A percentile compares a stretch with the other conserved stretches of the same genome.
These are phyloP conservation scores for Stenopsyche tienmushanensis DNA, from an alignment of 1,140 invertebrate genomes.

Conservation along the genomic window DNA sequence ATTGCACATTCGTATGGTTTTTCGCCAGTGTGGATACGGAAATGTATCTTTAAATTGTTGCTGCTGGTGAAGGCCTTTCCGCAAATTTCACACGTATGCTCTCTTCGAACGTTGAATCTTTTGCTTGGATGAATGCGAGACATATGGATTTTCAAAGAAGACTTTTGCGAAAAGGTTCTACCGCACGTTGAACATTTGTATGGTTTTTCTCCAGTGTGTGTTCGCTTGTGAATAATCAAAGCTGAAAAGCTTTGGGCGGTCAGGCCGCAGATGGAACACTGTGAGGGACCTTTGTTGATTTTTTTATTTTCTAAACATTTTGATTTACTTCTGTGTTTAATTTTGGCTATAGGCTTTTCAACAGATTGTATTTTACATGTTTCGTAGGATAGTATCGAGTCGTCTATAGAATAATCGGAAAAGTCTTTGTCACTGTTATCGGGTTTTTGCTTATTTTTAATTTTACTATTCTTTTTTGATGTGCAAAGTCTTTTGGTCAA, in stretches of 20 bases:
- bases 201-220: conserved; percentile 48
- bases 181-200: conserved; percentile 46
- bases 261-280: neutral
- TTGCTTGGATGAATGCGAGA: neutral
- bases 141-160: neutral
- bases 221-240: conserved; percentile 45
- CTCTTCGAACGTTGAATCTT: conserved; percentile 27
- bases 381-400: conserved; percentile 1
- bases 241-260: conserved; percentile 46
- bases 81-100: conserved; percentile 49
- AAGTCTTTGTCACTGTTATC: too few species aligned
- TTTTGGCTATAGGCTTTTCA: neutral
- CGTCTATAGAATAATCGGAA: too few species aligned
- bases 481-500: neutral
- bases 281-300: neutral
- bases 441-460: neutral
- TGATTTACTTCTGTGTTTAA: neutral
- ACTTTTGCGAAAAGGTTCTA: conserved; percentile 3
- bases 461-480: neutral
- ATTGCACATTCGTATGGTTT: conserved; percentile 36
- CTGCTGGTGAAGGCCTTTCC: conserved; percentile 49
- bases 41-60: conserved; percentile 54
- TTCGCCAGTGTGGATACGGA: conserved; percentile 44
- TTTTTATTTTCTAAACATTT: neutral
- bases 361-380: neutral